phyloP scores from a whole-genome alignment of 2,113 vertebrate species.

The Istiophorus platypterus region DNA sequence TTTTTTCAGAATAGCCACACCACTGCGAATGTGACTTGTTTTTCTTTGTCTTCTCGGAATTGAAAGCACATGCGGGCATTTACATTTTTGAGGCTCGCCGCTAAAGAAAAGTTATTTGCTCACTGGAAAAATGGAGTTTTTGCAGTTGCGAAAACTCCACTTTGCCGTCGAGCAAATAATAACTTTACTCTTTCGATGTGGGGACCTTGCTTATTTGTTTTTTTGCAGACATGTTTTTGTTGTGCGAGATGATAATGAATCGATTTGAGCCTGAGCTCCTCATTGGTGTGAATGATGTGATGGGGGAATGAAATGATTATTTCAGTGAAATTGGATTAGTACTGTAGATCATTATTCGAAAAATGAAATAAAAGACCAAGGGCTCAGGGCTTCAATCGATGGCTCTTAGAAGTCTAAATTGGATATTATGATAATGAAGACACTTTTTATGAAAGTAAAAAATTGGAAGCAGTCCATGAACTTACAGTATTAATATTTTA shows the following conservation, averaged over 20 bases:
- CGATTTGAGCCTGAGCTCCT: slow-evolving; percentile 40
- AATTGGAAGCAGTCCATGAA: neutral
- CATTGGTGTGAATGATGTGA: slow-evolving; percentile 10
- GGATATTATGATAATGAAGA: slow-evolving; percentile 41
- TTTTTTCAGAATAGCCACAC: slow-evolving; percentile 27
- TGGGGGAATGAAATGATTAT: slow-evolving; percentile 27
- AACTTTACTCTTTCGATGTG: slow-evolving; percentile 10
- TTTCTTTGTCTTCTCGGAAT: slow-evolving; percentile 17
- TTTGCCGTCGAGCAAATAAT: slow-evolving; percentile 29
- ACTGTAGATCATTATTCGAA: slow-evolving; percentile 19
- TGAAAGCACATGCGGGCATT: neutral
- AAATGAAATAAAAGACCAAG: slow-evolving; percentile 38
- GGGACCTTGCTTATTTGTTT: too few species aligned
- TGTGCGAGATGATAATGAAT: slow-evolving; percentile 29
- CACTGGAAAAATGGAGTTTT: too few species aligned
- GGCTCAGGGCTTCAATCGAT: slow-evolving; percentile 30
- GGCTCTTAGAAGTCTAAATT: slow-evolving; percentile 5
- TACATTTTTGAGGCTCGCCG: neutral
- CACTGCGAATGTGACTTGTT: slow-evolving; percentile 27
- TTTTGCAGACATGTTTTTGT: slow-evolving; percentile 27
- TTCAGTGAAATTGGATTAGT: slow-evolving; percentile 4
- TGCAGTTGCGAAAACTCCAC: neutral
- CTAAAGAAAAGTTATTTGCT: too few species aligned
- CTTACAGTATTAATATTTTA: neutral
- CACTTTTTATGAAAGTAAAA: slow-evolving; percentile 11